Base-by-base conservation (phyloP, 2,113 vertebrate species). In the Lepus europaeus region DNA sequence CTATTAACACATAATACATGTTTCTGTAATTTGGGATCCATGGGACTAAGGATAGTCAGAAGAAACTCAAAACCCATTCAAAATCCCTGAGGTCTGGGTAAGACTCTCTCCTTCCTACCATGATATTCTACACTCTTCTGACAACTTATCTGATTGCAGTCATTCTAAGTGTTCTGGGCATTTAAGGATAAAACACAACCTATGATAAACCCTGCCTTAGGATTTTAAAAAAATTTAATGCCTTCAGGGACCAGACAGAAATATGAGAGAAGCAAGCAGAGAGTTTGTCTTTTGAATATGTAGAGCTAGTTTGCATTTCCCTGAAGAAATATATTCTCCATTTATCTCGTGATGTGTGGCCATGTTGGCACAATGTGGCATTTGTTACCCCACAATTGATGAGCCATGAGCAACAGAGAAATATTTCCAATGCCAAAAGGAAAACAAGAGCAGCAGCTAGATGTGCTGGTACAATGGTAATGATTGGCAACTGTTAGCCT, bases 41-140 rank as follows among this genome's bases (percentile, higher is more conserved):
- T 39, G 49, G 39, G 33, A 64, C 64, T 69, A 91, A 27, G 87
- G 94, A 63, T 59, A 74, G 20, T 29, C 85, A 36, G 69, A 88
- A 92, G 93, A 94, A 97, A 92, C 64, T 56, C 84, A 85, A 96
- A 96, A 80, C 94, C 68, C 31, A 74, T 93, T 89, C 19, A 89
- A 69, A 83, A n/a, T 73, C 90, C 70, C 49, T 14, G 16, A 20
- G 84, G n/a, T 5, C 39, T 51, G 27, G 63, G 23, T 27, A 51
- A 73, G 83, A 49, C 74, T 89, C 74, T 78, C 27, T 39, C 59
- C 63, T 25, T 80, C 72, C 77, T 72, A 39, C 9, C 5, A 7
- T 45, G 91, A 84, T 39, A 94, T 39, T 29, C 82, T 45, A 90
- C 61, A 94, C 92, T 59, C 49, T 6, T 6, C 25, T 31, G 49